Evolutionary conservation across 2,888 invertebrate species (phyloP).

Genomic region (Polydrusus cervinus): DNA sequence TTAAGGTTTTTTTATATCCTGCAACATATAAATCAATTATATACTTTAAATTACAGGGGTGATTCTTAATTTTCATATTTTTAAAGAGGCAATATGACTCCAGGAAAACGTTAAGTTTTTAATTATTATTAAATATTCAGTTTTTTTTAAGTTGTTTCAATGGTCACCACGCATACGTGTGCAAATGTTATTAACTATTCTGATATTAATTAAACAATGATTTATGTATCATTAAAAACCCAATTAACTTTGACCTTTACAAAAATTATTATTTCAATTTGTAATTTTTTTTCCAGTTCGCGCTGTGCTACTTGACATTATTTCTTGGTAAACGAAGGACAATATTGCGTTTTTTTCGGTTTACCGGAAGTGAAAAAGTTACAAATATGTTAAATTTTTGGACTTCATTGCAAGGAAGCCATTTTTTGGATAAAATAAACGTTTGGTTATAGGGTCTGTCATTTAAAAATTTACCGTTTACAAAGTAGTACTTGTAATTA

Average conservation of each 20-base stretch:
- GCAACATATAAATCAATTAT: no score
- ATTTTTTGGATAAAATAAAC: slow-evolving; percentile 8
- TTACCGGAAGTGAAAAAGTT: slow-evolving; percentile 19
- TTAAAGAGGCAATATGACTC: no score
- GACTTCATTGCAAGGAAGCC: slow-evolving; percentile 32
- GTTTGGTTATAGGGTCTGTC: slow-evolving; percentile 8
- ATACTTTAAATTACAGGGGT: no score
- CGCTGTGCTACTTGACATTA: slow-evolving; percentile 43
- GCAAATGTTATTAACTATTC: background rate
- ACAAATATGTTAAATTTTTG: slow-evolving; percentile 18
- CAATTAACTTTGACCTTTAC: slow-evolving; percentile 20
- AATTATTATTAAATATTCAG: no score
- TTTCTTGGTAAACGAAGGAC: slow-evolving; percentile 25
- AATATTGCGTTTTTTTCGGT: slow-evolving; percentile 12
- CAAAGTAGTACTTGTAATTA: background rate
- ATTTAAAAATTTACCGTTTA: slow-evolving; percentile 2
- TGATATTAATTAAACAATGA: slow-evolving; percentile 13
- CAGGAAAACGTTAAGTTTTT: no score
- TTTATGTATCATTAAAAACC: slow-evolving; percentile 16
- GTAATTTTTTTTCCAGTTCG: slow-evolving; percentile 35
- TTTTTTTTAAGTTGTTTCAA: no score
- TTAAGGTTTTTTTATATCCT: background rate
- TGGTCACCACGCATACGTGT: no score
- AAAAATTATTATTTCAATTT: slow-evolving; percentile 29
- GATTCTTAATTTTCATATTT: no score